Evolutionary conservation across 2,888 invertebrate genomes (phyloP).

Genomic region (Gari tellinella): DNA sequence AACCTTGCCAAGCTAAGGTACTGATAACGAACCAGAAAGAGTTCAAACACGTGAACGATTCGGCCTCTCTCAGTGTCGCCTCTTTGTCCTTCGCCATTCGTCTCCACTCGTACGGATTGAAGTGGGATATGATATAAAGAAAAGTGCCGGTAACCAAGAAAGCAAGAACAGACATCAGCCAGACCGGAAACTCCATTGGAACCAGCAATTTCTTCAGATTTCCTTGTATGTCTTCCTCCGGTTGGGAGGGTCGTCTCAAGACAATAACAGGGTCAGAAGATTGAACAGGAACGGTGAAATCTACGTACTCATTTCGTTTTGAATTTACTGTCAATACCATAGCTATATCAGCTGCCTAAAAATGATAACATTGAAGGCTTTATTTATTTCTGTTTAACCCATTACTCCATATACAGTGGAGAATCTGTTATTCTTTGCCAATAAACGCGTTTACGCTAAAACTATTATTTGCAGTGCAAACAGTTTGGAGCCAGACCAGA

Average conservation of each 20-base stretch:
- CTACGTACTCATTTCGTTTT: conserved; percentile 51
- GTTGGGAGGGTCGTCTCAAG: conserved; percentile 59
- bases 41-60: conserved; percentile 78
- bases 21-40: conserved; percentile 77
- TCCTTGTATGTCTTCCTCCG: conserved; percentile 58
- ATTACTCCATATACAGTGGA: no score
- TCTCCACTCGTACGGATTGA: conserved; percentile 79
- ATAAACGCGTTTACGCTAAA: no score
- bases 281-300: conserved; percentile 74
- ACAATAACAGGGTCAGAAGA: conserved; percentile 69
- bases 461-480: no score
- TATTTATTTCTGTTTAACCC: no score
- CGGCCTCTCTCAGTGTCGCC: conserved; percentile 74
- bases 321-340: conserved; percentile 70
- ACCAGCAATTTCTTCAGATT: conserved; percentile 65
- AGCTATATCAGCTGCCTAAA: conserved; percentile 69
- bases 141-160: conserved; percentile 72
- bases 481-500: no score
- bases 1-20: conserved; percentile 75
- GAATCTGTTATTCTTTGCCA: no score
- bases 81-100: conserved; percentile 72
- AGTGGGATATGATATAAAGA: conserved; percentile 74
- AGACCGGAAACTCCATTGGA: conserved; percentile 73
- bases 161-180: conserved; percentile 72
- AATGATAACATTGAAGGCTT: no score